phyloP scores from a whole-genome alignment of 2,888 invertebrate species.

The Stomorhina lunata region DNA sequence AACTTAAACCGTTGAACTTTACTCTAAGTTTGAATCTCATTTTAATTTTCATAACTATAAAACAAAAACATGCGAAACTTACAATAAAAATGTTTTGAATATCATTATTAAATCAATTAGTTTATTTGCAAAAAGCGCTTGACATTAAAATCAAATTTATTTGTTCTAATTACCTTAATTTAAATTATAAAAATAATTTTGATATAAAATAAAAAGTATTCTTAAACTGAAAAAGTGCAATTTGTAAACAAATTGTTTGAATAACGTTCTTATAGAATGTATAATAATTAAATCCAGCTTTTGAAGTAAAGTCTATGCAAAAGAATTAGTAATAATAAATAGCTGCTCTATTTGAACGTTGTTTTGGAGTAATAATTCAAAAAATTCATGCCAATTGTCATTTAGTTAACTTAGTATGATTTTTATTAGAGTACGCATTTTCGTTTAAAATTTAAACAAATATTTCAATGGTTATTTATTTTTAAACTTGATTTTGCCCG shows the following conservation, averaged over 20 bases:
- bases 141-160: slow-evolving; percentile 73
- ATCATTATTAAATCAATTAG: slow-evolving; percentile 69
- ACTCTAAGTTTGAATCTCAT: background rate
- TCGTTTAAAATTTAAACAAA: too few relatives aligned
- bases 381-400: too few relatives aligned
- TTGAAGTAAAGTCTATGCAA: background rate
- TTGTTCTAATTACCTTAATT: slow-evolving; percentile 60
- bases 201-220: slow-evolving; percentile 18
- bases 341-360: slow-evolving; percentile 1
- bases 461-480: too few relatives aligned
- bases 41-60: slow-evolving; percentile 35
- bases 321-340: background rate
- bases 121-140: slow-evolving; percentile 79
- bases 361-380: background rate
- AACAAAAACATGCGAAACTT: slow-evolving; percentile 67
- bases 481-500: too few relatives aligned
- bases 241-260: slow-evolving; percentile 35
- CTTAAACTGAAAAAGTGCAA: slow-evolving; percentile 35
- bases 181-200: slow-evolving; percentile 40
- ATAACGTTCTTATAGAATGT: slow-evolving; percentile 14
- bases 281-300: slow-evolving; percentile 16
- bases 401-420: too few relatives aligned
- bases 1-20: slow-evolving; percentile 11
- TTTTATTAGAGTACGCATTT: too few relatives aligned
- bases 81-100: slow-evolving; percentile 70